phyloP scores from a whole-genome alignment of 2,113 vertebrate species.

The Baryphthengus martii region DNA sequence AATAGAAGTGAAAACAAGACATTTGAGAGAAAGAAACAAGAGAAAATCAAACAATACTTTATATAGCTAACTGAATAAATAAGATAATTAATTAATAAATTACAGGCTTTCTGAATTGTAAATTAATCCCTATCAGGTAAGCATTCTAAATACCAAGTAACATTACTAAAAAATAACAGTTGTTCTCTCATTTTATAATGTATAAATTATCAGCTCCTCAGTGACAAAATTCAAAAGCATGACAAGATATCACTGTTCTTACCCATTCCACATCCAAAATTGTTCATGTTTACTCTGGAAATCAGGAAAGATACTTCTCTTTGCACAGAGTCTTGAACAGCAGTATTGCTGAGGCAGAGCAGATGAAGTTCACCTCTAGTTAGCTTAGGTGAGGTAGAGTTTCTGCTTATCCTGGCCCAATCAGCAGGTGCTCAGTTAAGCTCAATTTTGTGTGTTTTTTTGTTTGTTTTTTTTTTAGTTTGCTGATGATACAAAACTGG shows the following conservation, averaged over 20 bases:
- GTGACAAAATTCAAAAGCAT: not conserved
- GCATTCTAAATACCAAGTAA: not conserved
- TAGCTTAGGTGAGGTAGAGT: not conserved
- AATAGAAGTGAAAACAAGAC: not conserved
- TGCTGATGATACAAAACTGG: too few species aligned
- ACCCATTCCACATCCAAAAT: not conserved
- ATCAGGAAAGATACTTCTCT: not conserved
- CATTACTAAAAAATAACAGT: not conserved
- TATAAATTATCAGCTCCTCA: not conserved
- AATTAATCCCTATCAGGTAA: not conserved
- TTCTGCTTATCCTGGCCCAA: not conserved
- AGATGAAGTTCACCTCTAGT: not conserved
- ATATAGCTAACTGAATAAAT: not conserved
- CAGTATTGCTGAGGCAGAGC: not conserved
- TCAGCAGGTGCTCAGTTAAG: not conserved
- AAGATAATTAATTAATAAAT: not conserved
- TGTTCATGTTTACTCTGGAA: not conserved
- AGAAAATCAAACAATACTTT: not conserved
- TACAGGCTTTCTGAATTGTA: not conserved
- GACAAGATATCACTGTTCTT: not conserved
- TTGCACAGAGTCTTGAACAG: not conserved
- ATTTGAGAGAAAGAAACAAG: not conserved
- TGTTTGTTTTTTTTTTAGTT: too few species aligned
- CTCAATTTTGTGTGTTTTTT: too few species aligned
- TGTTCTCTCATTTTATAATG: not conserved